Evolutionary conservation across 2,113 vertebrate species (phyloP), one percentile per base, ranked within the genome.

Genomic region (Eulemur macaco): DNA sequence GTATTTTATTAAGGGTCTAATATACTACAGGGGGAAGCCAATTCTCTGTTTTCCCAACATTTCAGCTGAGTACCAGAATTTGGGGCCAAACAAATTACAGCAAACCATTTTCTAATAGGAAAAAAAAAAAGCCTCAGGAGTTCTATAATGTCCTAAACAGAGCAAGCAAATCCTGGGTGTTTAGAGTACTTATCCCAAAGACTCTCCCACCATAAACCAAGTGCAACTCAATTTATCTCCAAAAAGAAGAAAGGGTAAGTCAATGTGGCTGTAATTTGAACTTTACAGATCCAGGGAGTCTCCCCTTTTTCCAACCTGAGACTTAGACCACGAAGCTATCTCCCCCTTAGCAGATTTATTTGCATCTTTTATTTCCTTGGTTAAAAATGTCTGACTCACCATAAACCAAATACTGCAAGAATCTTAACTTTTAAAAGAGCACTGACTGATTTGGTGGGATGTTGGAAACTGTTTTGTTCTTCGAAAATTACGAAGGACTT

Each of bases 1-100:
- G 93, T 91, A 34, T 97, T 97, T 97, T 97, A 98, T 97, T 96
- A 97, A 96, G 96, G 97, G 95, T 93, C 97, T 97, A 96, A 96
- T 94, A 97, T 66, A 86, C 96, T 86, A 25, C n/a, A 80, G 74
- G 89, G 87, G 86, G 69, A 97, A 95, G 91, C 86, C 95, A 96
- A 3, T 77, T 97, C 74, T 97, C 95, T 96, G 73, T 89, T 97
- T 97, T 96, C 91, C 89, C 96, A 94, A 89, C 88, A 83, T 97
- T 96, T 96, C 93, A 97, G 73, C 78, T 1, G 17, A 97, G 95
- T 50, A 96, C 73, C 74, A 96, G 89, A 86, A 91, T 93, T 39
- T 86, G 63, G 52, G 76, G 95, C 96, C 97, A 97, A 97, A 86
- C 85, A 92, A 97, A 97, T 97, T 94, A 95, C 5, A 94, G 88